phyloP scores from a whole-genome alignment of 2,113 vertebrate species.

The Tachuris rubrigastra region DNA sequence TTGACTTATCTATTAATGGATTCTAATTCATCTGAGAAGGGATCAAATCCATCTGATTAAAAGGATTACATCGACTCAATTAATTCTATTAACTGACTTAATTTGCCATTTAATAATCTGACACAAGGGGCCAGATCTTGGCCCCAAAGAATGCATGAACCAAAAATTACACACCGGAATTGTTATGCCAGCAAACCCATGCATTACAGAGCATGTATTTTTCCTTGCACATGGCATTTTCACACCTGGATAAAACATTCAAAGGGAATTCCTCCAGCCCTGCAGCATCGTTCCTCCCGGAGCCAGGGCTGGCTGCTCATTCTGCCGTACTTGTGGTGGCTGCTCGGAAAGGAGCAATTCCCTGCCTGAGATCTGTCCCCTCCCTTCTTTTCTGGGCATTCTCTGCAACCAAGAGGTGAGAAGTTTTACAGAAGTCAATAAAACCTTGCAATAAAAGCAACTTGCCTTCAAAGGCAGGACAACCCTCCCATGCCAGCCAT shows the following conservation, averaged over 20 bases:
- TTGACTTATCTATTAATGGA: slow-evolving; percentile 65
- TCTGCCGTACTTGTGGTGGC: neutral
- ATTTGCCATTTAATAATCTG: slow-evolving; percentile 50
- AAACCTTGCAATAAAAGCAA: slow-evolving; percentile 30
- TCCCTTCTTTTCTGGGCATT: neutral
- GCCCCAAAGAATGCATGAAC: neutral
- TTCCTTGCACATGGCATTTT: neutral
- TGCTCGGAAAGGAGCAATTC: neutral
- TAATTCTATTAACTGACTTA: slow-evolving; percentile 61
- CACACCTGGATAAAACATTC: neutral
- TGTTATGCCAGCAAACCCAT: neutral
- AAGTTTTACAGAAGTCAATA: slow-evolving; percentile 49
- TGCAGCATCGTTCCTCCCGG: neutral
- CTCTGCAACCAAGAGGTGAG: slow-evolving; percentile 11
- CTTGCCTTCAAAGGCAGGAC: slow-evolving; percentile 23
- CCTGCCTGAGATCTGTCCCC: neutral
- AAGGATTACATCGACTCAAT: slow-evolving; percentile 56
- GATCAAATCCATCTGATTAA: slow-evolving; percentile 59
- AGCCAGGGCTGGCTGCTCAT: neutral
- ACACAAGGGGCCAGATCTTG: slow-evolving; percentile 8
- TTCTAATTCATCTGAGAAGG: slow-evolving; percentile 50
- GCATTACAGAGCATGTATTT: neutral
- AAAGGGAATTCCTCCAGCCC: neutral
- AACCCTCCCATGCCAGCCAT: neutral
- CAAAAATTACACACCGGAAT: neutral